phyloP scores from a whole-genome alignment of 1,140 invertebrate species.

The Tetragonula clypearis region DNA sequence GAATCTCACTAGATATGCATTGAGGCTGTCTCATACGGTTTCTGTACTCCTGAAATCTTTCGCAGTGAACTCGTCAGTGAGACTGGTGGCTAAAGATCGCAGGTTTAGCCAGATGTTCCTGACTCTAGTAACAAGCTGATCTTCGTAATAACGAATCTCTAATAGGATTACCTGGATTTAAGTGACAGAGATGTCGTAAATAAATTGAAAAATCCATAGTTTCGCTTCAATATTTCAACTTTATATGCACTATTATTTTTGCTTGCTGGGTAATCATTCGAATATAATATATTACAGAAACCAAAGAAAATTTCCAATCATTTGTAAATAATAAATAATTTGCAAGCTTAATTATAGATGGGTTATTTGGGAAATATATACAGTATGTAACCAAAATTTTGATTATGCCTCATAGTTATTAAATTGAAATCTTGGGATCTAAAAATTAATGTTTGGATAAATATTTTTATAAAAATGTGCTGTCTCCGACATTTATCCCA shows the following conservation, averaged over 20 bases:
- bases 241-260: not conserved
- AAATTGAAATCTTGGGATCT: not conserved
- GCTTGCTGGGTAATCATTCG: no score
- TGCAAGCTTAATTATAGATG: not conserved
- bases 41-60: not conserved
- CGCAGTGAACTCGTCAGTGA: not conserved
- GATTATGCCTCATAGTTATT: not conserved
- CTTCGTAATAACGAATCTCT: slow-evolving; percentile 10
- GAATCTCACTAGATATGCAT: not conserved
- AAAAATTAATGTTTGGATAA: not conserved
- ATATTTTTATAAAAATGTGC: not conserved
- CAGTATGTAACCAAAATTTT: not conserved
- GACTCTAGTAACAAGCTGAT: slow-evolving; percentile 12
- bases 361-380: not conserved
- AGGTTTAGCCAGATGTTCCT: not conserved
- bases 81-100: slow-evolving; percentile 1
- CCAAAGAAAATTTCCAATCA: not conserved
- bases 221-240: not conserved
- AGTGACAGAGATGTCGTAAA: not conserved
- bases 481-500: no score
- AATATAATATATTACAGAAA: not conserved
- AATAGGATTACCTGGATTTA: slow-evolving; percentile 36
- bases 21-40: not conserved
- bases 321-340: slow-evolving; percentile 4
- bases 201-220: not conserved